Conservation (phyloP, 2,113 vertebrate genomes). For the Cinclus cinclus region DNA sequence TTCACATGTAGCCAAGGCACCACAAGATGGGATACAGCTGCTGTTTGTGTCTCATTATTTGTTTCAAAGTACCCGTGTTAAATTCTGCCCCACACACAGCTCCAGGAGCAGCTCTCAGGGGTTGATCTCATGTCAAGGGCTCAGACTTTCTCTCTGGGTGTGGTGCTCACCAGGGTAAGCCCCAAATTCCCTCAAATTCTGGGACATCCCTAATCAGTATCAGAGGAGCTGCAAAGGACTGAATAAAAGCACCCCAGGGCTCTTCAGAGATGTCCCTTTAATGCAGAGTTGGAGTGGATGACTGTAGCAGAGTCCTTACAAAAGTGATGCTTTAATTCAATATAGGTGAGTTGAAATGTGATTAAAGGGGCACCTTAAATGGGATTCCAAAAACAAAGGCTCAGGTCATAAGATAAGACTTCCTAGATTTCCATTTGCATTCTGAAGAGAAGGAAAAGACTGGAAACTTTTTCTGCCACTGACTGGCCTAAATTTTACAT, state of each 20-base stretch:
- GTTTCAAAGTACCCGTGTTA: neutral
- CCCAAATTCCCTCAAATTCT: neutral
- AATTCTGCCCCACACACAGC: neutral
- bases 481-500: neutral
- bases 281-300: neutral
- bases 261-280: neutral
- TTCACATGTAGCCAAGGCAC: neutral
- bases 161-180: neutral
- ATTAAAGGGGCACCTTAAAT: neutral
- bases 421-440: neutral
- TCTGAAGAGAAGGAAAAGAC: neutral
- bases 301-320: neutral
- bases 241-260: neutral
- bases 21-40: neutral
- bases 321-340: neutral
- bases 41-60: neutral
- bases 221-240: neutral
- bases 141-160: neutral
- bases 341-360: neutral
- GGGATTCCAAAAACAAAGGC: neutral
- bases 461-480: neutral
- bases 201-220: neutral
- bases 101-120: neutral
- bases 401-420: neutral
- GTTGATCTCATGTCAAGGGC: neutral